Conservation (phyloP, 1,140 invertebrate species). For the Paracyclopina nana region DNA sequence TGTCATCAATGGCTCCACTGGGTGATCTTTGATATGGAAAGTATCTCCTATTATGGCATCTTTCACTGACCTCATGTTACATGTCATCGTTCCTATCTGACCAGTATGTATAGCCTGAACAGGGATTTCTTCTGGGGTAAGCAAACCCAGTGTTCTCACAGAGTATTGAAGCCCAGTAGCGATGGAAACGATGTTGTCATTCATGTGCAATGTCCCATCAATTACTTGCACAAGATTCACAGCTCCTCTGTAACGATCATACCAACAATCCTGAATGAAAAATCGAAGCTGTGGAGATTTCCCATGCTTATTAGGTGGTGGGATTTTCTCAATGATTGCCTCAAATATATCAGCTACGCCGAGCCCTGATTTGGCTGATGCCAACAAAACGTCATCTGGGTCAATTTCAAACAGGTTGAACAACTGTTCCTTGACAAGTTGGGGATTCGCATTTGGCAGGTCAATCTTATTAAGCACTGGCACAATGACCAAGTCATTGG, state of each 20-base stretch:
- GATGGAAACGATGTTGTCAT: slow-evolving; percentile 40
- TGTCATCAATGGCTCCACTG: slow-evolving; percentile 56
- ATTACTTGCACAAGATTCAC: slow-evolving; percentile 55
- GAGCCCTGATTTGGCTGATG: slow-evolving; percentile 70
- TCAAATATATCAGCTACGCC: slow-evolving; percentile 54
- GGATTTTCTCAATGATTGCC: slow-evolving; percentile 52
- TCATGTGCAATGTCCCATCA: slow-evolving; percentile 46
- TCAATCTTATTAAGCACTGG: slow-evolving; percentile 95
- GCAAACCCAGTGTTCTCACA: slow-evolving; percentile 15
- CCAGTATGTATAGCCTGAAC: slow-evolving; percentile 6
- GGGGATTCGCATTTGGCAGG: slow-evolving; percentile 68
- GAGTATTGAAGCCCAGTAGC: slow-evolving; percentile 41
- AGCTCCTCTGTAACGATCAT: slow-evolving; percentile 57
- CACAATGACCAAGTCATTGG: slow-evolving; percentile 55
- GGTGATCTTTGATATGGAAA: slow-evolving; percentile 34
- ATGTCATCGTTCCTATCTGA: slow-evolving; percentile 34
- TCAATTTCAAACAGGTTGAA: slow-evolving; percentile 65
- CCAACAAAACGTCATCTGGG: slow-evolving; percentile 33
- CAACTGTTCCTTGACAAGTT: slow-evolving; percentile 53
- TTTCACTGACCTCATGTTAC: slow-evolving; percentile 52
- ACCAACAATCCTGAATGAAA: slow-evolving; percentile 43
- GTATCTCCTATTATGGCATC: slow-evolving; percentile 74
- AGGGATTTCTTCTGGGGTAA: slow-evolving; percentile 6
- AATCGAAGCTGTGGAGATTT: not conserved
- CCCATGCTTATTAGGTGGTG: slow-evolving; percentile 38